Conservation (phyloP, 2,113 vertebrate genomes). For the Xerus inauris region DNA sequence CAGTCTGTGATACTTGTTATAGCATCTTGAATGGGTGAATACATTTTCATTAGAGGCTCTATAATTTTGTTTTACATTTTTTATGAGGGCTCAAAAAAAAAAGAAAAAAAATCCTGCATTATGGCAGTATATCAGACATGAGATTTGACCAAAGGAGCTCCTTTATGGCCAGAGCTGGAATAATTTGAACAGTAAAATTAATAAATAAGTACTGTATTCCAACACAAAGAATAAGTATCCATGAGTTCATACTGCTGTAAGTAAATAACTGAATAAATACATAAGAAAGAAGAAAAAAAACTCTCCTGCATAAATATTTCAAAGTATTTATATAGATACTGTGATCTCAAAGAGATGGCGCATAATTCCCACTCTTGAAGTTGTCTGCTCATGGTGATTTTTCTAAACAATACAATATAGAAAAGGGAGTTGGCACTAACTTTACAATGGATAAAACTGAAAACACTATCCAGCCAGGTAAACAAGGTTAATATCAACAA, state of each 20-base stretch:
- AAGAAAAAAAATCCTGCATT: background rate
- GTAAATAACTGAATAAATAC: background rate
- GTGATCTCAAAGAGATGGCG: accelerated
- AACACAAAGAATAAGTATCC: background rate
- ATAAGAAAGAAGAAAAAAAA: background rate
- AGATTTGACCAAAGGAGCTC: background rate
- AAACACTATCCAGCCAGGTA: background rate
- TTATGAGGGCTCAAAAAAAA: background rate
- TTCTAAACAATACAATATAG: background rate
- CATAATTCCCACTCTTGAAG: background rate
- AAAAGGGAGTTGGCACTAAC: background rate
- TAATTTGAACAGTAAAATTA: background rate
- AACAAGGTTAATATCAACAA: background rate
- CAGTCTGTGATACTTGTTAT: background rate
- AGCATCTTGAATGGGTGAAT: background rate
- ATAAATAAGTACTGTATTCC: background rate
- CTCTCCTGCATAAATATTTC: background rate
- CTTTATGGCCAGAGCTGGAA: background rate
- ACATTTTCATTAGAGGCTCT: background rate
- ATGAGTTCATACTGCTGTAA: background rate
- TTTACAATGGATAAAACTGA: background rate
- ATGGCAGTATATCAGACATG: background rate
- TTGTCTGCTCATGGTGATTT: background rate
- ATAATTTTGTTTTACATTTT: background rate
- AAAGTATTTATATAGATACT: background rate